Base-by-base conservation (phyloP, 1,140 invertebrate genomes). In the Lineus longissimus region DNA sequence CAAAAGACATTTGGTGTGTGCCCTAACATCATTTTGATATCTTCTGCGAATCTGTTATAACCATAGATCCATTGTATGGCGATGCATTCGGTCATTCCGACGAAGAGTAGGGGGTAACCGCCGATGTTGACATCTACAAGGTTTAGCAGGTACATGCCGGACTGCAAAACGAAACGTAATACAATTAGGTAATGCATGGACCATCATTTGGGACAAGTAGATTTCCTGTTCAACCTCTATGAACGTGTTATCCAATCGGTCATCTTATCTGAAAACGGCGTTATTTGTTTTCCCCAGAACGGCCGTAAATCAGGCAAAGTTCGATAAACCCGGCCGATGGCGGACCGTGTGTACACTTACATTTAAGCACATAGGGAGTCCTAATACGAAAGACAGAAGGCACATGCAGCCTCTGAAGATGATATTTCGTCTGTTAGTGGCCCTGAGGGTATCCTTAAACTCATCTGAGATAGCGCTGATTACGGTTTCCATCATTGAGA, bases 21-120 rank as follows among this genome's bases (percentile, higher is more conserved):
- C 63, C 91, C 91, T 7, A 91, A 92, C 91, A 95, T 94, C 76
- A 92, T 89, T 74, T 90, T 87, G 15, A 94, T 87, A 75, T 94
- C 93, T 68, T 85, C 86, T 15, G 89, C 87, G 58, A 94, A 77
- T 66, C 90, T 84, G 27, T 86, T 85, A 0, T 89, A 88, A 2
- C 81, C 74, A 73, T 92, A 93, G 2, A 92, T 84, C 88, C 89
- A 91, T 2, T 88, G 86, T 30, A 93, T 88, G 0, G 90, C 84
- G 55, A 91, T 86, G 62, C 89, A 88, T 79, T 93, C 90, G 40
- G 85, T 84, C 61, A 91, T 62, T 41, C 76, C 80, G 63, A 91
- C 90, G n/a, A 92, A 80, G 25, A 92, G 76, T 0, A 91, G 89
- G 17, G 90, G 91, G 86, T 90, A 92, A 70, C 91, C 92, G 22